Base-by-base conservation (phyloP, 1,140 invertebrate genomes). In the Ericerus pela region DNA sequence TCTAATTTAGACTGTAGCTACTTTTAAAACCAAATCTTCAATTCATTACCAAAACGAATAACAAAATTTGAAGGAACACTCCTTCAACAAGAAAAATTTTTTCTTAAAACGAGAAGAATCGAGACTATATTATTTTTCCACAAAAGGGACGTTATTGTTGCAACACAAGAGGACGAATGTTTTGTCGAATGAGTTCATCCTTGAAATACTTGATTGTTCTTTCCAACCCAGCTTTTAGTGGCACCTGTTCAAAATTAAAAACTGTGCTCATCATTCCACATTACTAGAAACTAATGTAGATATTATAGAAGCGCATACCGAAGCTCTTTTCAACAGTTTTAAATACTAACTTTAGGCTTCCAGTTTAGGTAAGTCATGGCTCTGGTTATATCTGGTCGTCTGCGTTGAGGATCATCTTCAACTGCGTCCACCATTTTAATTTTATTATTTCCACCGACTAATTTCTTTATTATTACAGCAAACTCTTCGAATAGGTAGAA, bases 381-480 rank as follows among this genome's bases (percentile, higher is more conserved):
- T 54, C 88, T 71, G 0, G 76, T 78, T 54, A 99, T 99, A 67
- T 98, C 91, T 0, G 96, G 96, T 62, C 84, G 82, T 53, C 96
- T 73, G 60, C 88, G 76, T 68, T 95, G 89, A 0, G 96, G 96
- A 75, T 99, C 96, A 71, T 99, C 96, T 67, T 92, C 85, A 14
- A 96, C 83, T 10, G 85, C 83, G 28, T 82, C 79, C 51, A 82
- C 76, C 64, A 88, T 80, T 4, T 84, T 75, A 55, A 98, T 85
- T 64, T 84, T 78, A 70, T 88, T 94, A 3, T 78, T 77, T 16
- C 88, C 88, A 5, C 87, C 89, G 62, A 90, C 82, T 65, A 89
- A 70, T 60, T 87, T 77, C 66, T 85, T 85, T 58, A 99, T 98
- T 60, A 95, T 89, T 36, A 77, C 68, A 0, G 96, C 95, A 75